Base-by-base conservation (phyloP, 2,797 vertebrate species). In the Muscicapa striata region DNA sequence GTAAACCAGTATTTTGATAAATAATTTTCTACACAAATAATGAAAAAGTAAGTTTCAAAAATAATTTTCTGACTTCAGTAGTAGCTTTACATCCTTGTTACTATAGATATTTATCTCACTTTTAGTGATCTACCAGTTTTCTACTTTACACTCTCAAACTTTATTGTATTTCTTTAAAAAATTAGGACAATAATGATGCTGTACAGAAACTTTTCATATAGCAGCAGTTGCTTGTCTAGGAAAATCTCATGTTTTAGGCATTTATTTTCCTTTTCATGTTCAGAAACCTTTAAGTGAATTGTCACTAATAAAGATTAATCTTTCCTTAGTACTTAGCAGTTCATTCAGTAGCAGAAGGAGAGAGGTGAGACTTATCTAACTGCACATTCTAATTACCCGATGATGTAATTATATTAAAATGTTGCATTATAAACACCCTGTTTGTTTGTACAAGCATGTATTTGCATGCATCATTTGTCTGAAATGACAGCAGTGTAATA, bases 381-480 rank as follows among this genome's bases (percentile, higher is more conserved):
- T 91, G 86, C 27, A 89, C 84, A 70, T 96, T 95, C 48, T 92
- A 58, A 92, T 96, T 96, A 85, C 64, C 74, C 55, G 6, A 15
- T 96, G 68, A 95, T 95, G 69, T 91, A 90, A 95, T 97, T 97
- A 94, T 91, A 96, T 92, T 95, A 90, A 94, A 80, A 38, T 64
- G 87, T 74, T 90, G 80, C 59, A 87, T 96, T 92, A 94, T 95
- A 94, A 97, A 94, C 81, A 66, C 5, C 10, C 18, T 73, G 46
- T 69, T 97, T 96, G 86, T 96, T 97, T 97, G 72, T 95, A 51
- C 78, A 95, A 75, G 61, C 89, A 78, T 88, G 58, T 72, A 91
- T 96, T 94, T 96, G 59, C 85, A 91, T 87, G 66, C 96, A 96
- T 95, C 85, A 78, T 95, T 96, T 96, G 87, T 96, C 87, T 95